Percentiles rank a stretch among this genome's conserved stretches.
Conservation (phyloP, 2,797 vertebrate species). For the Prunella strophiata region DNA sequence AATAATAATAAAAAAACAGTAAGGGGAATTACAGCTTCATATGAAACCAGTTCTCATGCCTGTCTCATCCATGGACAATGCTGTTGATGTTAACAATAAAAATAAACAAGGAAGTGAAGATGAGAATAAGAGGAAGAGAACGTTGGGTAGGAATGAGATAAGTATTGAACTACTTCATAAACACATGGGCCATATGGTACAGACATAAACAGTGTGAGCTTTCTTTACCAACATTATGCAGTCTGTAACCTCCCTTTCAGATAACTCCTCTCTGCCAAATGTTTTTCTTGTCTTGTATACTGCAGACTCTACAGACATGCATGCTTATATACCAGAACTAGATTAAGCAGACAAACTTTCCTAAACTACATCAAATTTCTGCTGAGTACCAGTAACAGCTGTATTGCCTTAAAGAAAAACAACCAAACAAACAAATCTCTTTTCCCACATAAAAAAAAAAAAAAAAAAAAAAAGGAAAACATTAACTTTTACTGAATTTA, state of each 20-base stretch:
- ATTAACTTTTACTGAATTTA: background rate
- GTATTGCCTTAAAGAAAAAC: background rate
- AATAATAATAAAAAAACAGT: background rate
- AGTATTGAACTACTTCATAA: conserved; percentile 39
- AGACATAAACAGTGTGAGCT: conserved; percentile 39
- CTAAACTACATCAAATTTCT: background rate
- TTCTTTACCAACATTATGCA: conserved; percentile 41
- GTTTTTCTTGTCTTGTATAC: conserved; percentile 1
- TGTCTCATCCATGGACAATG: background rate
- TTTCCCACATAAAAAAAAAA: background rate
- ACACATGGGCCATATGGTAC: conserved; percentile 22
- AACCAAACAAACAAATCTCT: background rate
- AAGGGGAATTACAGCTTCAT: background rate
- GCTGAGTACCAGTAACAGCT: background rate
- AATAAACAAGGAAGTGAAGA: conserved; percentile 37
- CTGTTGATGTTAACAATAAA: conserved; percentile 8
- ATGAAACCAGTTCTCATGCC: background rate
- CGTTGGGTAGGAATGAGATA: conserved; percentile 12
- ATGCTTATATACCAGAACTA: background rate
- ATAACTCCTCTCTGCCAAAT: conserved; percentile 22
- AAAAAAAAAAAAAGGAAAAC: background rate
- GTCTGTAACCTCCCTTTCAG: conserved; percentile 14
- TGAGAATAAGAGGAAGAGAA: conserved; percentile 33
- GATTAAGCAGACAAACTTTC: background rate
- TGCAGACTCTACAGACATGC: background rate